A percentile compares a stretch with the other conserved stretches of the same genome.
Conservation (phyloP, 2,797 vertebrate species). For the Balearica regulorum region DNA sequence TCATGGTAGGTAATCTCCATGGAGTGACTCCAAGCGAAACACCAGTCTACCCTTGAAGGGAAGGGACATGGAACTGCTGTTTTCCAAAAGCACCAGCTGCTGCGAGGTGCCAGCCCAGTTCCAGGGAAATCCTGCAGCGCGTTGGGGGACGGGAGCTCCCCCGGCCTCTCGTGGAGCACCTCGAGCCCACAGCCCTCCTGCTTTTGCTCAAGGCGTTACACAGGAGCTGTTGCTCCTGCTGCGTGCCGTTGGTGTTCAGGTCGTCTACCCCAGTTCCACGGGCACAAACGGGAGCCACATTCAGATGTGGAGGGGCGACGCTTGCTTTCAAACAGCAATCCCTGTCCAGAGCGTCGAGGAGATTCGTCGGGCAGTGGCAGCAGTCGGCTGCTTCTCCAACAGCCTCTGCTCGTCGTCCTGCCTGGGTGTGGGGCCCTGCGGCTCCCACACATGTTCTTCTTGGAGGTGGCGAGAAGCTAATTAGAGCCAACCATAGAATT, state of each 20-base stretch:
- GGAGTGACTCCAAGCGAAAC: neutral
- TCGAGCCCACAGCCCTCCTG: fast-evolving
- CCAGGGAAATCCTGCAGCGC: fast-evolving
- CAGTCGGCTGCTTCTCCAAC: neutral
- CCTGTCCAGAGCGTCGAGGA: neutral
- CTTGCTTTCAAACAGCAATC: neutral
- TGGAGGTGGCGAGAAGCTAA: neutral
- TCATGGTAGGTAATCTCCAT: neutral
- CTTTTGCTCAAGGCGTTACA: fast-evolving
- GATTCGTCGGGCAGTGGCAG: neutral
- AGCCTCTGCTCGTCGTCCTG: neutral
- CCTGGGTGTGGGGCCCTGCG: neutral
- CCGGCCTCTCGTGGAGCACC: neutral
- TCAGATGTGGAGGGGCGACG: fast-evolving
- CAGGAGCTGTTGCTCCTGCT: neutral
- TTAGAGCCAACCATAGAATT: neutral
- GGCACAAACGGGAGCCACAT: neutral
- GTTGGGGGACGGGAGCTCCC: neutral
- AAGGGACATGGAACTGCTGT: neutral
- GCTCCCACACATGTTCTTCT: neutral
- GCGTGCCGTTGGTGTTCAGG: fast-evolving
- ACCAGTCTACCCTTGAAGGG: fast-evolving
- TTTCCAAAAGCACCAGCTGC: neutral
- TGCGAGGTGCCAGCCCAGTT: neutral
- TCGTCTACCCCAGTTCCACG: fast-evolving